phyloP scores from a whole-genome alignment of 1,140 invertebrate species.

The Drosophila kurseongensis region DNA sequence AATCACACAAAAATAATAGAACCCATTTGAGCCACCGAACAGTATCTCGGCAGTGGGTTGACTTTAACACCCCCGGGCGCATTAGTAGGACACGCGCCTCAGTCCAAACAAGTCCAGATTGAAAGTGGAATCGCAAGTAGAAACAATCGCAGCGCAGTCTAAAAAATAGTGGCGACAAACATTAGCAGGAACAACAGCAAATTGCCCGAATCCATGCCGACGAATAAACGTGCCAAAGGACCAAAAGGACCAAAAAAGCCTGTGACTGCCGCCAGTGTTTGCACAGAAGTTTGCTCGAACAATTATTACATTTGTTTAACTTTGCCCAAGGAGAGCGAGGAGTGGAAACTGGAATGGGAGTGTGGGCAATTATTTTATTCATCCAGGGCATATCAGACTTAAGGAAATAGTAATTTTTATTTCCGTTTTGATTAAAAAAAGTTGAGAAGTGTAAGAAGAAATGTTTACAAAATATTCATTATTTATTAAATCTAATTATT shows the following conservation, averaged over 20 bases:
- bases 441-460: no score
- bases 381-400: background rate
- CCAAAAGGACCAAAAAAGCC: conserved; percentile 44
- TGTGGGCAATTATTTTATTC: conserved; percentile 49
- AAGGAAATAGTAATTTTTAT: no score
- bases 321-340: conserved; percentile 36
- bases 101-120: conserved; percentile 41
- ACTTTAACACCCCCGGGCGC: conserved; percentile 77
- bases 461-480: no score
- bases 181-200: conserved; percentile 64
- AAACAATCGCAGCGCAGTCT: conserved; percentile 67
- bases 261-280: conserved; percentile 60
- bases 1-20: conserved; percentile 65
- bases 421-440: no score
- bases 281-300: conserved; percentile 76
- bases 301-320: conserved; percentile 83
- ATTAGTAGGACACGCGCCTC: conserved; percentile 69
- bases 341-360: conserved; percentile 3
- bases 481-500: no score
- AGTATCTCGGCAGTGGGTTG: conserved; percentile 37
- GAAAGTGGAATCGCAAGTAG: conserved; percentile 34
- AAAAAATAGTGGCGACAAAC: conserved; percentile 68
- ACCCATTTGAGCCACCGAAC: conserved; percentile 15
- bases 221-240: conserved; percentile 34
- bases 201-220: conserved; percentile 71